These are phyloP conservation scores for Morone saxatilis DNA, from an alignment of 2,113 vertebrate species.

Conservation along the genomic window DNA sequence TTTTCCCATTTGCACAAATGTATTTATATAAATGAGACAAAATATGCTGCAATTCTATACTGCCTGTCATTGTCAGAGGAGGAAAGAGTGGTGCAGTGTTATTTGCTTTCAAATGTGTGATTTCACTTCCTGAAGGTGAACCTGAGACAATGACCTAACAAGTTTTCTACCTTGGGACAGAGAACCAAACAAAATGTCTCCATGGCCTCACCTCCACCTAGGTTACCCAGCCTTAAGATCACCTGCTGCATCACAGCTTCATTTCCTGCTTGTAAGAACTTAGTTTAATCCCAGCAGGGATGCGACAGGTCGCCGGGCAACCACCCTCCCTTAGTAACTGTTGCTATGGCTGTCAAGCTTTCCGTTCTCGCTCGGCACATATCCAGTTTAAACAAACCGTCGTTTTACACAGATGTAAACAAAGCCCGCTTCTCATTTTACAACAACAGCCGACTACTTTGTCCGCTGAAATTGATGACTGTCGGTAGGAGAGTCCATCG, in stretches of 20 bases:
- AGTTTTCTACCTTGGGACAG: slow-evolving; percentile 20
- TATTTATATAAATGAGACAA: slow-evolving; percentile 58
- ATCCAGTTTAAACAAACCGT: no score
- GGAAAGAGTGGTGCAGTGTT: slow-evolving; percentile 15
- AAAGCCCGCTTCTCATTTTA: no score
- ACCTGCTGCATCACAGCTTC: background rate
- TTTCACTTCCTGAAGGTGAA: slow-evolving; percentile 4
- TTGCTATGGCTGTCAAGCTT: background rate
- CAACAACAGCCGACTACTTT: no score
- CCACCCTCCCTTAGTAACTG: background rate
- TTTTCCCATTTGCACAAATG: slow-evolving; percentile 52
- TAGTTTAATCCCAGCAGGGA: background rate
- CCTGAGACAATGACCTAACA: slow-evolving; percentile 20
- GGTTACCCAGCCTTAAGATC: background rate
- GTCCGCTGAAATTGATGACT: background rate
- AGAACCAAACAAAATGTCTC: slow-evolving; percentile 28
- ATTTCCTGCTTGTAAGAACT: background rate
- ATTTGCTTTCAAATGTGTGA: slow-evolving; percentile 16
- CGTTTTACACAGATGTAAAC: no score
- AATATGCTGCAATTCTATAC: slow-evolving; percentile 34
- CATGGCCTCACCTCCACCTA: slow-evolving; percentile 3
- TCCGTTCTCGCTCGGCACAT: background rate
- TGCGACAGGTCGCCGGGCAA: no score
- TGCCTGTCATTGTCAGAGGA: slow-evolving; percentile 33
- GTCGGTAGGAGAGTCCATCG: background rate